A percentile compares a stretch with the other conserved stretches of the same genome.
Conservation (phyloP, 2,113 vertebrate genomes). For the Chamaetylas fuelleborni region DNA sequence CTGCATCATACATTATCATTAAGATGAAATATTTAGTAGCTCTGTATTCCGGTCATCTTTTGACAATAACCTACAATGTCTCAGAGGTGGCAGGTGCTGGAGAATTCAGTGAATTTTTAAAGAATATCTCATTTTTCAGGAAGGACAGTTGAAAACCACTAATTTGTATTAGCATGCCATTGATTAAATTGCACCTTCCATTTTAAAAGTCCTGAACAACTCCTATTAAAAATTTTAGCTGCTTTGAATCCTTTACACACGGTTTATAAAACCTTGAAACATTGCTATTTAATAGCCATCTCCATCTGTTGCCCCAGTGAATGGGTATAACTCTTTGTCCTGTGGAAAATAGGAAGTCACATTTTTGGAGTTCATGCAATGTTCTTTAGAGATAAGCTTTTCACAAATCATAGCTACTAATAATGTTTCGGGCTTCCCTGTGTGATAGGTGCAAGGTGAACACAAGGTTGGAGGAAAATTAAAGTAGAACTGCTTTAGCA, state of each 20-base stretch:
- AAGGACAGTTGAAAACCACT: constrained; percentile 10
- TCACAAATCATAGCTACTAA: constrained; percentile 20
- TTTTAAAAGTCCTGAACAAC: constrained; percentile 40
- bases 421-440: neutral
- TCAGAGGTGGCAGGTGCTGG: constrained; percentile 25
- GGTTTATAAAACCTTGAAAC: constrained; percentile 39
- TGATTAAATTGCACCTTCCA: constrained; percentile 18
- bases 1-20: constrained; percentile 53
- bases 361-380: neutral
- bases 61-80: constrained; percentile 50
- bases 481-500: neutral
- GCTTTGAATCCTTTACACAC: constrained; percentile 23
- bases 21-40: constrained; percentile 63
- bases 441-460: constrained; percentile 17
- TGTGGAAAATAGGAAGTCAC: neutral
- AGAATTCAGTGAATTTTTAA: constrained; percentile 64
- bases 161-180: constrained; percentile 36
- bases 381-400: constrained; percentile 31
- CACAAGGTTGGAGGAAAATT: constrained; percentile 19
- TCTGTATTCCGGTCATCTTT: constrained; percentile 55
- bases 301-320: neutral
- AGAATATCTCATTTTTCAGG: constrained; percentile 53
- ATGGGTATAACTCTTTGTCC: constrained; percentile 11
- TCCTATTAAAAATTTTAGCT: constrained; percentile 23
- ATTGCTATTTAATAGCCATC: constrained; percentile 21